Evolutionary conservation across 1,140 invertebrate species (phyloP).

Genomic region (Cyrtorhinus lividipennis): DNA sequence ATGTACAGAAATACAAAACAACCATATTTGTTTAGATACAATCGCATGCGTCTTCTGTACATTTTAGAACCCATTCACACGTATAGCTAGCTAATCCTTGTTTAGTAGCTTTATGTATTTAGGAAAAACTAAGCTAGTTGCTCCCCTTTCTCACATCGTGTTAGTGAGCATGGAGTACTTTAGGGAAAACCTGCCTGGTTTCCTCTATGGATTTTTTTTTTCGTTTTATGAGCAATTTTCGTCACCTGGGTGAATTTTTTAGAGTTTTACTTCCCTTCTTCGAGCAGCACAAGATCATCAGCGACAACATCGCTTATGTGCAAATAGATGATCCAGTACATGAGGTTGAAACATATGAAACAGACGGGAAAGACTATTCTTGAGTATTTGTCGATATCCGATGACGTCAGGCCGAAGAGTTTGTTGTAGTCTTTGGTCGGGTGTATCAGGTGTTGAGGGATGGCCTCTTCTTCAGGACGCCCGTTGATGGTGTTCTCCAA

Average conservation of each 20-base stretch:
- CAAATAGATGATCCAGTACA: conserved; percentile 46
- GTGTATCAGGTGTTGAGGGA: neutral
- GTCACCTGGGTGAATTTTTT: neutral
- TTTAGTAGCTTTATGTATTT: neutral
- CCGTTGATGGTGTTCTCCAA: conserved; percentile 52
- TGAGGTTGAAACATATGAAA: conserved; percentile 43
- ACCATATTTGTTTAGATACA: neutral
- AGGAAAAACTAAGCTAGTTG: neutral
- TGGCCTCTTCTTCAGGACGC: conserved; percentile 27
- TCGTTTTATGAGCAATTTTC: neutral
- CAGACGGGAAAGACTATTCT: conserved; percentile 42
- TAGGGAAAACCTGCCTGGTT: neutral
- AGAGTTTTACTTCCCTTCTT: conserved; percentile 23
- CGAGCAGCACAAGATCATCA: conserved; percentile 32
- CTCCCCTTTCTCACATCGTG: neutral
- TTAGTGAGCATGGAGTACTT: neutral
- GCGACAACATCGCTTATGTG: conserved; percentile 39
- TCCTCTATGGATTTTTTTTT: neutral
- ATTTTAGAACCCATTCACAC: neutral
- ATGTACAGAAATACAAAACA: neutral
- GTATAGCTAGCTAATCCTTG: neutral
- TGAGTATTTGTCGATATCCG: conserved; percentile 45
- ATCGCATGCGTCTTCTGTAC: neutral
- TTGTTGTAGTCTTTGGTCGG: conserved; percentile 32
- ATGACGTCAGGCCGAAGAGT: conserved; percentile 37